These are phyloP conservation scores for Etheostoma perlongum DNA, from an alignment of 2,797 vertebrate species.

Conservation along the genomic window DNA sequence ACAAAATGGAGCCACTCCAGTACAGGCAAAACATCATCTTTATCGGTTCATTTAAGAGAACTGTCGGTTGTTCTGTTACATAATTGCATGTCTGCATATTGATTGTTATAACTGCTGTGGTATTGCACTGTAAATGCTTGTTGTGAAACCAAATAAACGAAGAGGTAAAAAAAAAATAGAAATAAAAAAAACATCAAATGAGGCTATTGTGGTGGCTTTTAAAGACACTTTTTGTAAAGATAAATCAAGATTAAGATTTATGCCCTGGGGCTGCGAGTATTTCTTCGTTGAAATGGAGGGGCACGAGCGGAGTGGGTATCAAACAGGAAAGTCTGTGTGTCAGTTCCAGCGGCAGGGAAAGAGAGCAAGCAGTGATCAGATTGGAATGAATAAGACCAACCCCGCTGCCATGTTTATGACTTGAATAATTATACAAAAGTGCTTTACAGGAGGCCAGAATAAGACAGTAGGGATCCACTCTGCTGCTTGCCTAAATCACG, in stretches of 20 bases:
- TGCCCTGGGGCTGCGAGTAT: constrained; percentile 42
- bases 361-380: constrained; percentile 45
- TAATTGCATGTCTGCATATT: constrained; percentile 9
- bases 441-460: constrained; percentile 50
- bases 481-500: constrained; percentile 53
- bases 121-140: constrained; percentile 9
- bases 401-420: constrained; percentile 70
- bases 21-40: constrained; percentile 18
- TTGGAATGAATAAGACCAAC: constrained; percentile 60
- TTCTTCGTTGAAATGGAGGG: constrained; percentile 70
- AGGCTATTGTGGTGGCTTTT: too few species aligned
- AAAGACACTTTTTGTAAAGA: constrained; percentile 40
- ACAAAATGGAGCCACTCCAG: not conserved
- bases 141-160: constrained; percentile 13
- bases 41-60: constrained; percentile 15
- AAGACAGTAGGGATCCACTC: constrained; percentile 47
- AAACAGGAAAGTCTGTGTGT: constrained; percentile 67
- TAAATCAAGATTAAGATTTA: constrained; percentile 71
- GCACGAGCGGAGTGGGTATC: constrained; percentile 56
- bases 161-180: not conserved
- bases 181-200: not conserved
- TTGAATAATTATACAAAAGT: constrained; percentile 72
- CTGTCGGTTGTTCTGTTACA: not conserved
- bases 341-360: constrained; percentile 62
- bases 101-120: not conserved